These are phyloP conservation scores for Ceratosolen solmsi DNA, from an alignment of 1,140 invertebrate species.

Conservation along the genomic window DNA sequence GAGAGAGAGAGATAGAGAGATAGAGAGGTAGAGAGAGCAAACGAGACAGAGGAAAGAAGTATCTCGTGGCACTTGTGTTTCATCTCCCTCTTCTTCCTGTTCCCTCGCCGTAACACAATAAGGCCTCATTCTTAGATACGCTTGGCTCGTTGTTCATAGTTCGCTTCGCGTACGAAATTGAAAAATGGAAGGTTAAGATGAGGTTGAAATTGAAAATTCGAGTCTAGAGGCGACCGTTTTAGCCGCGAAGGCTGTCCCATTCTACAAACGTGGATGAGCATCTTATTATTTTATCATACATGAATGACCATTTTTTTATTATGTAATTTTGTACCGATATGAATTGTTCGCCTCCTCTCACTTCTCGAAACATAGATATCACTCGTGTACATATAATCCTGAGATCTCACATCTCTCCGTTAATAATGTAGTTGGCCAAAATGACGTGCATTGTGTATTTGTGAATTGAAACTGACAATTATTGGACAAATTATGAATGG, in stretches of 20 bases:
- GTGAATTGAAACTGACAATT: no score
- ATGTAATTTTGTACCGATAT: no score
- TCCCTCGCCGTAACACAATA: neutral
- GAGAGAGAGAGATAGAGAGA: neutral
- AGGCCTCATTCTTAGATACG: neutral
- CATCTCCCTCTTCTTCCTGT: neutral
- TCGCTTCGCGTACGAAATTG: slow-evolving; percentile 2
- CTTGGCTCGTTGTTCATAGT: neutral
- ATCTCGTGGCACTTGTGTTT: slow-evolving; percentile 19
- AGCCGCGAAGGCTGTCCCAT: neutral
- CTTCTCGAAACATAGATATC: no score
- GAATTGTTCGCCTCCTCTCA: no score
- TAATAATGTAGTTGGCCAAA: no score
- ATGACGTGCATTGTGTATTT: no score
- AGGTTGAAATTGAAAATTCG: slow-evolving; percentile 37
- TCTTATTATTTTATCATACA: neutral
- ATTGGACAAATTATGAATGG: no score
- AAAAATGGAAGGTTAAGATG: slow-evolving; percentile 37
- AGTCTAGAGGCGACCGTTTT: neutral
- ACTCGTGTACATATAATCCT: no score
- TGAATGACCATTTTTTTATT: no score
- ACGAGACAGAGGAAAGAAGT: neutral
- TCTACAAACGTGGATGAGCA: neutral
- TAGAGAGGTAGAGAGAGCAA: neutral
- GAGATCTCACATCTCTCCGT: no score